Base-by-base conservation (phyloP, 92 coral and sea anemone genomes). In the Pocillopora meandrina region DNA sequence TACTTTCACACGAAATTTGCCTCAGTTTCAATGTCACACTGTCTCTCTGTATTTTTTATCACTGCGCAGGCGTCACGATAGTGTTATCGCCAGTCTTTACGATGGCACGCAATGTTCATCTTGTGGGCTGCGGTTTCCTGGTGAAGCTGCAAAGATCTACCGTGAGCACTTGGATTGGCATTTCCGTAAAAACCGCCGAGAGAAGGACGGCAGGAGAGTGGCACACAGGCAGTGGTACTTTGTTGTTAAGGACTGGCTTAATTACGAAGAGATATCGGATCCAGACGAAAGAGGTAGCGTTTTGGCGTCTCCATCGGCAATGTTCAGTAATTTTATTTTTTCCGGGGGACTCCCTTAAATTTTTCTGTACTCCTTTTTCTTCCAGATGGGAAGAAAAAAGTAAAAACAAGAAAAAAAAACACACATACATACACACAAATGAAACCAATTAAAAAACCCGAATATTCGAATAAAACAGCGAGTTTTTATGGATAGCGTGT, bases 91-190 rank as follows among this genome's bases (percentile, higher is more conserved):
- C 76, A 83, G 75, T 74, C 89, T 96, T 12, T 93, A 93, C 86
- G 92, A 84, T 56, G 99, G 99, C 18, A 89, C 90, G 14, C 99
- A 96, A 93, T 96, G 99, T 80, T 96, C 99, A 0, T 94, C 99
- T 0, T 96, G 99, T 82, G 99, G 99, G 18, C 89, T 96, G 56
- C 87, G 99, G 70, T 96, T 96, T 82, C 93, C 94, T 60, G 98
- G 92, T 55, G 95, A 93, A 74, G 96, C 90, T 74, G 95, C 95
- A 62, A 94, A 91, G 61, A 86, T 85, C 58, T 96, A 96, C 68
- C 84, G 97, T 16, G 98, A 96, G 79, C 99, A 96, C 77, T 89
- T 96, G 79, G 99, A 96, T 75, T 96, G 99, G 99, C 99, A 96
- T 80, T 96, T 96, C 88, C 90, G 99, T 59, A 92, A 93, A 90